Conservation (phyloP, 2,797 vertebrate genomes). For the Siniperca obscura region DNA sequence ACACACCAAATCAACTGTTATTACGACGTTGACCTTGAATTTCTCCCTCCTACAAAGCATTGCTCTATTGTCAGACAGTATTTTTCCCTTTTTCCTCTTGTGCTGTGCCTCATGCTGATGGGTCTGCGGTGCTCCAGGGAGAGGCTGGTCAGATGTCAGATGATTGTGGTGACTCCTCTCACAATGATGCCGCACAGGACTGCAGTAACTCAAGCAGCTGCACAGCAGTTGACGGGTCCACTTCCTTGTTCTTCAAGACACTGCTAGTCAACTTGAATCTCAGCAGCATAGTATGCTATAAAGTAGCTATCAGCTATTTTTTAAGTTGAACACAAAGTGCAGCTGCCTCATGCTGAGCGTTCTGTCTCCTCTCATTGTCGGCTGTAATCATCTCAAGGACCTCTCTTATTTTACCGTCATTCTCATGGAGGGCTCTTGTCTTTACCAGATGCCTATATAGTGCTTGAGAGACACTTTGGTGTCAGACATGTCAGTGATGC, state of each 20-base stretch:
- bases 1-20: slow-evolving; percentile 8
- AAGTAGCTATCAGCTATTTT: slow-evolving; percentile 17
- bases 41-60: slow-evolving; percentile 19
- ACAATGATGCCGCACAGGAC: slow-evolving; percentile 1
- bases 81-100: neutral
- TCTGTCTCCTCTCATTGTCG: slow-evolving; percentile 24
- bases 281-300: slow-evolving; percentile 9
- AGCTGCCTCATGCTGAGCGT: slow-evolving; percentile 23
- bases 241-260: neutral
- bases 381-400: slow-evolving; percentile 30
- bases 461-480: slow-evolving; percentile 9
- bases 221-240: slow-evolving; percentile 25
- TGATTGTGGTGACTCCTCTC: neutral
- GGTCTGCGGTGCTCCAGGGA: neutral
- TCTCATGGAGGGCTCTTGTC: slow-evolving; percentile 17
- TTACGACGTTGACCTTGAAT: slow-evolving; percentile 13
- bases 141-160: slow-evolving; percentile 3
- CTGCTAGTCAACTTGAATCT: slow-evolving; percentile 20
- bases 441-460: neutral
- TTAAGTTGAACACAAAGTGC: slow-evolving; percentile 9
- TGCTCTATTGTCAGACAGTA: neutral
- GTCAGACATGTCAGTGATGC: slow-evolving; percentile 1
- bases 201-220: slow-evolving; percentile 11
- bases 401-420: slow-evolving; percentile 14
- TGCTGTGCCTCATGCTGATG: slow-evolving; percentile 22